Evolutionary conservation across 2,888 invertebrate genomes (phyloP), one percentile per base, ranked within the genome.

Genomic region (Taphrorychus bicolor): DNA sequence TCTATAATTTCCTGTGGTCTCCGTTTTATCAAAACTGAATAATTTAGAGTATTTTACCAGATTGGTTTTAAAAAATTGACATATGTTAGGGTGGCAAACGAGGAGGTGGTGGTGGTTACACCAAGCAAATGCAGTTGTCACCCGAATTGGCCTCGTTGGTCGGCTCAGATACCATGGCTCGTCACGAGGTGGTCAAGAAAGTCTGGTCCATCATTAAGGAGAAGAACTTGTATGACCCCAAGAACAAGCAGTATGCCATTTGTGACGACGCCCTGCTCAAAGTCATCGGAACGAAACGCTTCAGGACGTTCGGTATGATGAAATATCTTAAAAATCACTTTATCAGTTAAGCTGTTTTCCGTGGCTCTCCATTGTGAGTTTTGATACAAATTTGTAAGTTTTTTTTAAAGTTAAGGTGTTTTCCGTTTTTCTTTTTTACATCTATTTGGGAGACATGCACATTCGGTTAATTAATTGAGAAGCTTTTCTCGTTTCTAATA

Each of bases 291-390:
- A 91, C 91, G 1, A 95, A 95, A 81, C 89, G 95, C 76, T 95
- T 98, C 87, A 91, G 94, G 76, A 94, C 94, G 61, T 97, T 97
- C 78, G 97, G 95, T 71, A 97, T 97, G 97, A 93, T 97, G 92
- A 97, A 97, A 82, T 94, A 94, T 83, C 87, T 98, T 75, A 95
- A 95, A 83, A 89, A 90, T 71, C 97, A 97, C 84, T 96, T 97
- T 83, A 84, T 87, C 78, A 87, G 87, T 77, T 88, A 86, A 51
- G 18, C 32, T n/a, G n/a, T n/a, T n/a, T n/a, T n/a, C n/a, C n/a
- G n/a, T n/a, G n/a, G n/a, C n/a, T n/a, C n/a, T n/a, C n/a, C n/a
- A n/a, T n/a, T n/a, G n/a, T n/a, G n/a, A n/a, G n/a, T n/a, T n/a
- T n/a, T n/a, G n/a, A n/a, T n/a, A n/a, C n/a, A n/a, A n/a, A n/a